Base-by-base conservation (phyloP, 2,888 invertebrate genomes). In the Gymnosoma rotundatum region DNA sequence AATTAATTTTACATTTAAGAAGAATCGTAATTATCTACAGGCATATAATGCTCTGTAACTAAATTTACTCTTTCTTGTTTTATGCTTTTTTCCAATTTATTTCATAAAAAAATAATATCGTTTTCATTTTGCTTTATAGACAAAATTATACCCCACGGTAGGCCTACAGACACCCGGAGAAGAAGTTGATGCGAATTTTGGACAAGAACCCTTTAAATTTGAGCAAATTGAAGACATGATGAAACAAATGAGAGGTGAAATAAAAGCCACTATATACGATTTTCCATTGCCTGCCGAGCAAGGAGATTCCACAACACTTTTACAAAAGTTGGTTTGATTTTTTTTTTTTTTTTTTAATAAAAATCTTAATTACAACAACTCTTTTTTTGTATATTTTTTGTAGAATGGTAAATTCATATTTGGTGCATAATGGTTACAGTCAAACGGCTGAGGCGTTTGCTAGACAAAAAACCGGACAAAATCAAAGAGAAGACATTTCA, bases 81-180 rank as follows among this genome's bases (percentile, higher is more conserved):
- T 25, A 4, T 25, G 25, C n/a, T n/a, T n/a, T n/a, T n/a, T n/a
- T n/a, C n/a, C n/a, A 32, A 32, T 12, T 3, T 42, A 12, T 42
- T 12, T 10, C 12, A 6, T 42, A 42, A 42, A 42, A 42, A 42
- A 42, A 12, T 12, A 12, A 42, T 18, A 52, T 12, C 20, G 5
- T 42, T 42, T 25, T 32, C n/a, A 21, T 60, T n/a, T 25, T 48
- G 36, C 21, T 36, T 50, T 88, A 14, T 93, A 98, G 98, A 95
- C 97, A 83, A 97, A 98, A 93, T 93, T 99, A 83, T 99, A 98
- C 93, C 99, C 99, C 25, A 99, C 99, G 18, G 99, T 99, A 86
- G 99, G 99, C 0, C 94, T 99, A 81, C 99, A 99, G 93, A 99
- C 99, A 52, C 98, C 99, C 10, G 99, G 99, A 66, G 99, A 99